Conservation (phyloP, 2,888 invertebrate species). For the Napeogenes sylphis region DNA sequence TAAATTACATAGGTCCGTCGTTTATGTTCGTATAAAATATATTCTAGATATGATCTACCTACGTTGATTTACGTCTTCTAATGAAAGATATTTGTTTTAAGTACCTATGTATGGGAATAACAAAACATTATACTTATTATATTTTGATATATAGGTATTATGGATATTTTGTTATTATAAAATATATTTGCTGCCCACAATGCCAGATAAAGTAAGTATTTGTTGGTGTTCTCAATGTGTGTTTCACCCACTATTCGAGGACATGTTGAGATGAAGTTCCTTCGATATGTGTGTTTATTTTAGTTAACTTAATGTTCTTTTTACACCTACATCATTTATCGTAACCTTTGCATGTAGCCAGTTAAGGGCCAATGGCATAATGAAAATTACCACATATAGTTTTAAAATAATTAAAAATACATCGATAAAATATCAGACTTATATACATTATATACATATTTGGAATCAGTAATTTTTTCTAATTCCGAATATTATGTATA, state of each 20-base stretch:
- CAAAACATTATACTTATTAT: too few species aligned
- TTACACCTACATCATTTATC: constrained; percentile 19
- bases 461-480: too few species aligned
- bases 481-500: too few species aligned
- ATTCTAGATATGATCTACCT: background rate
- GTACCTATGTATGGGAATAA: background rate
- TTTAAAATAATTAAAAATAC: too few species aligned
- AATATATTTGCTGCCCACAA: constrained; percentile 5
- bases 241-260: constrained; percentile 25
- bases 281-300: constrained; percentile 30
- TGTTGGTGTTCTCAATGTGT: constrained; percentile 14
- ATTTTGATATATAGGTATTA: too few species aligned
- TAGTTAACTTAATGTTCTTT: constrained; percentile 18
- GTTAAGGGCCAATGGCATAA: background rate
- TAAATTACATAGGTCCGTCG: constrained; percentile 5
- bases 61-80: background rate
- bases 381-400: too few species aligned
- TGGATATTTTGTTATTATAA: too few species aligned
- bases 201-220: constrained; percentile 9
- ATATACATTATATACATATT: too few species aligned
- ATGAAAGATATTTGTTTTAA: constrained; percentile 1
- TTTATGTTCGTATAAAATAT: background rate
- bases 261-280: constrained; percentile 28
- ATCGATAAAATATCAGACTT: too few species aligned
- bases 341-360: constrained; percentile 15